Evolutionary conservation across 2,113 vertebrate genomes (phyloP), one percentile per base, ranked within the genome.

Genomic region (Girardinichthys multiradiatus): DNA sequence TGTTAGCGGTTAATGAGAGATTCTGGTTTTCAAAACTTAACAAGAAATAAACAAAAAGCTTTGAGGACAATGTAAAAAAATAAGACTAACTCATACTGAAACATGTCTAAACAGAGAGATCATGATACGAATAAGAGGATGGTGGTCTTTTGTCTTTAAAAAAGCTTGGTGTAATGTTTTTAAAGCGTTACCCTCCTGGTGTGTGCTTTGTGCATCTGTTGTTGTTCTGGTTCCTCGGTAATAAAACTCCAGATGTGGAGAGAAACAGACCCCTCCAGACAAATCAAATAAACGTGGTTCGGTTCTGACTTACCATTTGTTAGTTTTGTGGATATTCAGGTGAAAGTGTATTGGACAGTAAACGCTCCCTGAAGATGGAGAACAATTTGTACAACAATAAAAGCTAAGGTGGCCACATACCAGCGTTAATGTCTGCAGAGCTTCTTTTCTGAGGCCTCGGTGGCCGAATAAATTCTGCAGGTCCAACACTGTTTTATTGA

Each of bases 241-340:
- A 63, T 63, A 80, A 77, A 80, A 77, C 3, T 30, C 57, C 74
- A 84, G 61, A 84, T 84, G 74, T 58, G 48, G 27, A 48, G 42
- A 48, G 17, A 70, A 66, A 73, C 54, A 64, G 17, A 35, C 11
- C 2, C 19, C n/a, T 74, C 42, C 28, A 60, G 28, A 61, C 30
- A 59, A 58, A 63, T 14, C 37, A 28, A 77, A 68, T 45, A 14
- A 6, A 31, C 28, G 26, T 48, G 15, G 30, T n/a, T 63, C 15
- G 8, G 45, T 30, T 37, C 35, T 11, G 35, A 37, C 11, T 39
- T 39, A 39, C 14, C 13, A 14, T 61, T 31, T 19, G 7, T 29
- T 30, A 14, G 19, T 19, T 72, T 35, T 51, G 58, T 15, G 12
- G 28, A 61, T 13, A 12, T 35, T 31, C 10, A 35, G 60, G 19